Evolutionary conservation across 2,888 invertebrate species (phyloP).

Genomic region (Belgica antarctica): DNA sequence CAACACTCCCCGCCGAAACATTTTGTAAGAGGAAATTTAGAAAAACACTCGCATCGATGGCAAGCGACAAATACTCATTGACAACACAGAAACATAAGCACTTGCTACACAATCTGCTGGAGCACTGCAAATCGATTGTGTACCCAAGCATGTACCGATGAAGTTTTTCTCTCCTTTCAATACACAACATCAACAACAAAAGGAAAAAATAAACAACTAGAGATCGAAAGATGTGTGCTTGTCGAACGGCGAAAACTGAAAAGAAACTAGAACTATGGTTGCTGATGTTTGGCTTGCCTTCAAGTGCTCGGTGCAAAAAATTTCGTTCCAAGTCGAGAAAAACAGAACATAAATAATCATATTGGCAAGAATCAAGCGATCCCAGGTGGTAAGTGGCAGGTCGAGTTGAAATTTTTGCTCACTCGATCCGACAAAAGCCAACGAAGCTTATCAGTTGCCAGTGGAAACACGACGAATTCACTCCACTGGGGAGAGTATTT

Average conservation of each 20-base stretch:
- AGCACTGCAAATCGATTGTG: slow-evolving; percentile 12
- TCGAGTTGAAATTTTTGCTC: not conserved
- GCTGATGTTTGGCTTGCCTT: slow-evolving; percentile 42
- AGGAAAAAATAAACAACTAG: slow-evolving; percentile 26
- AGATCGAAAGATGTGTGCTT: not conserved
- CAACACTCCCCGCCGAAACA: not conserved
- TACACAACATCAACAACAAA: not conserved
- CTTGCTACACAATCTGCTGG: not conserved
- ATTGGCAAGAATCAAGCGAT: not conserved
- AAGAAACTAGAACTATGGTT: slow-evolving; percentile 19
- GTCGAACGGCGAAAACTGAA: not conserved
- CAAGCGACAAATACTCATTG: slow-evolving; percentile 6
- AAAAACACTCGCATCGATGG: not conserved
- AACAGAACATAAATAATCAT: not conserved
- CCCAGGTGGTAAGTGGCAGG: not conserved
- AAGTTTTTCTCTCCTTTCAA: too few species aligned
- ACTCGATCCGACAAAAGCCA: not conserved
- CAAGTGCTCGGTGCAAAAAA: slow-evolving; percentile 1
- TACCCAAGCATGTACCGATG: not conserved
- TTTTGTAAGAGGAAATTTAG: not conserved
- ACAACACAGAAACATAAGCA: slow-evolving; percentile 4
- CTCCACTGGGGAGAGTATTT: not conserved
- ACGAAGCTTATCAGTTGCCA: slow-evolving; percentile 3
- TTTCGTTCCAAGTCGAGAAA: slow-evolving; percentile 3
- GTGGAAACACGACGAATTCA: not conserved